These are phyloP conservation scores for Diarsia mendica DNA, from an alignment of 2,888 invertebrate genomes.

Conservation along the genomic window DNA sequence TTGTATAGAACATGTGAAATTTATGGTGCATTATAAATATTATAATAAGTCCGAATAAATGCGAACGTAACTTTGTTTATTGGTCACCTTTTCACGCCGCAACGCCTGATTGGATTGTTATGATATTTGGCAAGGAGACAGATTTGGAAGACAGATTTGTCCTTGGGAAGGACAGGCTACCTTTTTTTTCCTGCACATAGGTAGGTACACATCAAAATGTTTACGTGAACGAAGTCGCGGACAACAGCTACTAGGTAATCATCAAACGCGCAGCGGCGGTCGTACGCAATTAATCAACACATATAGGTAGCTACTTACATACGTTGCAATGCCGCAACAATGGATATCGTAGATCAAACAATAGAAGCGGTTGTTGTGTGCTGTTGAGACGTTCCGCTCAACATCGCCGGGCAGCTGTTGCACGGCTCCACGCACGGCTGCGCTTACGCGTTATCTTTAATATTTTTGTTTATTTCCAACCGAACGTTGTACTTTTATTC, in stretches of 20 bases:
- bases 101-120: neutral
- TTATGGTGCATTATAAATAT: no score
- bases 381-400: no score
- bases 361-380: conserved; percentile 38
- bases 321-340: conserved; percentile 48
- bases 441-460: no score
- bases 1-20: no score
- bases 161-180: neutral
- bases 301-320: conserved; percentile 56
- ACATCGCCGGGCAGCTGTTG: no score
- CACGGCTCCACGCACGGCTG: no score
- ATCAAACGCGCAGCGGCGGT: conserved; percentile 75
- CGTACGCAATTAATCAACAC: conserved; percentile 78
- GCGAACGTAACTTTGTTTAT: no score
- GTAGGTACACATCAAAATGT: neutral
- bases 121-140: neutral
- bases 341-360: conserved; percentile 60
- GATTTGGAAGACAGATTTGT: neutral
- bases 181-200: no score
- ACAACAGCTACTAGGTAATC: neutral
- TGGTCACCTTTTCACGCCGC: neutral
- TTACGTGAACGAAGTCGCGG: neutral
- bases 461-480: no score
- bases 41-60: no score
- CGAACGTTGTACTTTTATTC: no score